These are phyloP conservation scores for Polydrusus tereticollis DNA, from an alignment of 2,888 invertebrate genomes.

Conservation along the genomic window DNA sequence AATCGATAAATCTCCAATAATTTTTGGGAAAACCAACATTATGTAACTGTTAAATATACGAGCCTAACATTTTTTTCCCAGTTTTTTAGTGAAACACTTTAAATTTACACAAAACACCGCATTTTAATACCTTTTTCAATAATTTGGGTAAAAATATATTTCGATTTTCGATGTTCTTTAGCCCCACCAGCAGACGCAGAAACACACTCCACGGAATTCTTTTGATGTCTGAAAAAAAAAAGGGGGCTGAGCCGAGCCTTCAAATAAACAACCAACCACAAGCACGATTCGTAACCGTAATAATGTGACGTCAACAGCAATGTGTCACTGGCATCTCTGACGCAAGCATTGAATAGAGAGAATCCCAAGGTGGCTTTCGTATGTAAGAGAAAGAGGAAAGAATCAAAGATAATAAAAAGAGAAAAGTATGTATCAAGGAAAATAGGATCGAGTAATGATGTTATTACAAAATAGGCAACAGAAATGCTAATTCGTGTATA, in stretches of 20 bases:
- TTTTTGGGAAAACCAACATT: constrained; percentile 15
- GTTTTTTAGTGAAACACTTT: neutral
- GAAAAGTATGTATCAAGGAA: too few species aligned
- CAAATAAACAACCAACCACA: neutral
- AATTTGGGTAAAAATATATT: neutral
- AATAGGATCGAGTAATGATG: too few species aligned
- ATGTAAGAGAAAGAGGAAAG: too few species aligned
- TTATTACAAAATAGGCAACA: neutral
- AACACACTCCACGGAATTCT: neutral
- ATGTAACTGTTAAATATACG: constrained; percentile 24
- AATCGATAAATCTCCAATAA: neutral
- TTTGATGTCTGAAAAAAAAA: constrained; percentile 9
- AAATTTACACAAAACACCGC: neutral
- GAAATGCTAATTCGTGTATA: neutral
- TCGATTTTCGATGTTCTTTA: constrained; percentile 18
- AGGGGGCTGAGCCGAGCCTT: constrained; percentile 3
- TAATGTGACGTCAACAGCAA: neutral
- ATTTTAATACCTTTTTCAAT: constrained; percentile 21
- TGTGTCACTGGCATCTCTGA: neutral
- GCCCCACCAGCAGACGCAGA: constrained; percentile 20
- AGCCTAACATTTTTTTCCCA: neutral
- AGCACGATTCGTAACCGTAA: neutral
- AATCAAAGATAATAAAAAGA: too few species aligned
- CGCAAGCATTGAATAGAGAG: neutral
- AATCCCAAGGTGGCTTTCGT: too few species aligned